Conservation (phyloP, 2,797 vertebrate species). For the Acanthiza pusilla region DNA sequence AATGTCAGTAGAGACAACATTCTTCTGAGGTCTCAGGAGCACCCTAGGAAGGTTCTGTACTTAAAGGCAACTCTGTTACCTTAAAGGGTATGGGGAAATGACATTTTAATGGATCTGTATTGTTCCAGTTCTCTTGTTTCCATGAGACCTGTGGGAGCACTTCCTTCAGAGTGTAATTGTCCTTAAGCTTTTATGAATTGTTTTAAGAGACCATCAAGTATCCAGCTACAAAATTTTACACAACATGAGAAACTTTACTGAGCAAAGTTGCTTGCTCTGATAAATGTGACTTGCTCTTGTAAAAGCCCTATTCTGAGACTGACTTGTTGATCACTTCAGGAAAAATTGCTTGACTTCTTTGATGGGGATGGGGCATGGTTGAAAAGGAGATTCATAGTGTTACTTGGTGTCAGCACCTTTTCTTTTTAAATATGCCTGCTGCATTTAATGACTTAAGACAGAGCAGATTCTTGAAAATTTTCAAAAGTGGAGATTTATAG, state of each 20-base stretch:
- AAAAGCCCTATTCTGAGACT: not conserved
- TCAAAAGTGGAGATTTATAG: not conserved
- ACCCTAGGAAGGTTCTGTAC: not conserved
- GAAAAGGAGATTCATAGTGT: not conserved
- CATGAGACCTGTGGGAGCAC: not conserved
- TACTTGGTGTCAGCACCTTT: not conserved
- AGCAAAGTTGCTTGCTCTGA: not conserved
- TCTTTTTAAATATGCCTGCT: not conserved
- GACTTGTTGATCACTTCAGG: not conserved
- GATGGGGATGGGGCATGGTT: not conserved
- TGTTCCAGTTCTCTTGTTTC: not conserved
- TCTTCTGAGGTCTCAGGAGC: not conserved
- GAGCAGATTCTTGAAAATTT: not conserved
- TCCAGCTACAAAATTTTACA: not conserved
- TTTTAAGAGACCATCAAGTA: constrained; percentile 7
- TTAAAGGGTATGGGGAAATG: not conserved
- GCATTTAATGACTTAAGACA: not conserved
- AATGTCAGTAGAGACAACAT: not conserved
- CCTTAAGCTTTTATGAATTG: constrained; percentile 25
- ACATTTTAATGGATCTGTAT: not conserved
- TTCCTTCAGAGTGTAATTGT: not conserved
- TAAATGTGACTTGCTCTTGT: not conserved
- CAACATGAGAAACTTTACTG: not conserved
- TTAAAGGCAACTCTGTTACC: not conserved
- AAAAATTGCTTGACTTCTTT: constrained; percentile 1